These are phyloP conservation scores for Phalacrocorax carbo DNA, from an alignment of 2,113 vertebrate genomes.

Conservation along the genomic window DNA sequence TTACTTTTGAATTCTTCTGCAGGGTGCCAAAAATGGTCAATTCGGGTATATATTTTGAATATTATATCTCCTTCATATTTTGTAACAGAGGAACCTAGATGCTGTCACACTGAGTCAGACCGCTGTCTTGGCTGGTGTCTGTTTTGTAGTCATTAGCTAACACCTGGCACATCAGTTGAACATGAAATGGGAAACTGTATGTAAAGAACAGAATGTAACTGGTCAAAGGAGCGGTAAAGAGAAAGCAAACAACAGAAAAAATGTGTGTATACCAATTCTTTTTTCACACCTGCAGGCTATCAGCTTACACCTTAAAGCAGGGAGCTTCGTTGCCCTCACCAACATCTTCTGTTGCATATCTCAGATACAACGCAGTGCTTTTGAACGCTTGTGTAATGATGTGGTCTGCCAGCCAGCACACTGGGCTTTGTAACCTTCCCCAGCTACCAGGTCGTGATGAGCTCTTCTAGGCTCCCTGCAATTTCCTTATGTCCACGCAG, in stretches of 20 bases:
- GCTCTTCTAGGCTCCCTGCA: background rate
- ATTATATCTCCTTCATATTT: rapidly evolving
- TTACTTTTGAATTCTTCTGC: background rate
- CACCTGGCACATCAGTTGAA: constrained; percentile 8
- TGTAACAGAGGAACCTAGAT: background rate
- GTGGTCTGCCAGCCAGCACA: background rate
- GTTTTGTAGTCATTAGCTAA: background rate
- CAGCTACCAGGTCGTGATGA: background rate
- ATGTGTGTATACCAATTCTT: background rate
- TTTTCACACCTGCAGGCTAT: background rate
- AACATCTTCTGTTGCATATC: background rate
- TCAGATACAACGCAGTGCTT: rapidly evolving
- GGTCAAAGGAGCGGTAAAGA: background rate
- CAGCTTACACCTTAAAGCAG: background rate
- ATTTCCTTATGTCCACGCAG: background rate
- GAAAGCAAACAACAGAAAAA: background rate
- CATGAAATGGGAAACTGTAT: background rate
- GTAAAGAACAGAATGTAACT: background rate
- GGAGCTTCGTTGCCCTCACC: background rate
- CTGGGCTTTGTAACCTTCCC: background rate
- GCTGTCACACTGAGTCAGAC: rapidly evolving
- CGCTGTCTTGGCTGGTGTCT: background rate
- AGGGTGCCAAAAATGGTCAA: background rate
- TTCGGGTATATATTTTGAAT: background rate
- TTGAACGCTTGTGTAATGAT: rapidly evolving